A percentile compares a stretch with the other conserved stretches of the same genome.
Evolutionary conservation across 2,797 vertebrate species (phyloP).

Genomic region (Astyanax mexicanus): DNA sequence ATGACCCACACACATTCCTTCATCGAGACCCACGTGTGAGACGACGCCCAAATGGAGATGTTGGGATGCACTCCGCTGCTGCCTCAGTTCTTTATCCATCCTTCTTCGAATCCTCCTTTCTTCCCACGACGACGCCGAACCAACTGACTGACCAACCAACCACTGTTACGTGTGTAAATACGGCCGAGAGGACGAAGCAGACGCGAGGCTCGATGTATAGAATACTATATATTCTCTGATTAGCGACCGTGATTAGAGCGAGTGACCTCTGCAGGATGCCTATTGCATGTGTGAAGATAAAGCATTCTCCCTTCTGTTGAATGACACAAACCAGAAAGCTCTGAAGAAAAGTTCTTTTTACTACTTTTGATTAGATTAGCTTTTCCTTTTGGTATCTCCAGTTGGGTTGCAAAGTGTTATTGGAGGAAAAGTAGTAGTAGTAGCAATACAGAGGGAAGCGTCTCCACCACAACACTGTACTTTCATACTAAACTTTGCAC

Average conservation of each 20-base stretch:
- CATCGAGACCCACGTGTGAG: conserved; percentile 90
- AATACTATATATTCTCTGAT: conserved; percentile 87
- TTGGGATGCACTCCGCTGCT: background rate
- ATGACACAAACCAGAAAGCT: conserved; percentile 49
- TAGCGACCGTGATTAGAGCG: too few species aligned
- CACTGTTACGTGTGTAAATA: conserved; percentile 88
- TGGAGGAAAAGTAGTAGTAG: conserved; percentile 81
- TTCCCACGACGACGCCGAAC: background rate
- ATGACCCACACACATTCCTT: conserved; percentile 91
- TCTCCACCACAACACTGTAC: conserved; percentile 85
- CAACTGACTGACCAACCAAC: conserved; percentile 64
- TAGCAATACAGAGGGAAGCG: conserved; percentile 82
- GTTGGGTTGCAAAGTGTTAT: conserved; percentile 72
- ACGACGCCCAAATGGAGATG: background rate
- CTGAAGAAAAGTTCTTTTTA: conserved; percentile 65
- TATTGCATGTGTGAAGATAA: conserved; percentile 90
- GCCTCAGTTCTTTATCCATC: conserved; percentile 12
- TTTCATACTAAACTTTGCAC: conserved; percentile 60
- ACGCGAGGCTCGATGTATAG: conserved; percentile 78
- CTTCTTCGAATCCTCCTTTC: conserved; percentile 5
- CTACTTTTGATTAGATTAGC: conserved; percentile 42
- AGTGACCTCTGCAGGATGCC: conserved; percentile 89
- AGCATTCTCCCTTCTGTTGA: conserved; percentile 76
- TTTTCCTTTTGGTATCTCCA: conserved; percentile 60
- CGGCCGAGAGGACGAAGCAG: conserved; percentile 68